Base-by-base conservation (phyloP, 1,140 invertebrate species). In the Drosophila navojoa region DNA sequence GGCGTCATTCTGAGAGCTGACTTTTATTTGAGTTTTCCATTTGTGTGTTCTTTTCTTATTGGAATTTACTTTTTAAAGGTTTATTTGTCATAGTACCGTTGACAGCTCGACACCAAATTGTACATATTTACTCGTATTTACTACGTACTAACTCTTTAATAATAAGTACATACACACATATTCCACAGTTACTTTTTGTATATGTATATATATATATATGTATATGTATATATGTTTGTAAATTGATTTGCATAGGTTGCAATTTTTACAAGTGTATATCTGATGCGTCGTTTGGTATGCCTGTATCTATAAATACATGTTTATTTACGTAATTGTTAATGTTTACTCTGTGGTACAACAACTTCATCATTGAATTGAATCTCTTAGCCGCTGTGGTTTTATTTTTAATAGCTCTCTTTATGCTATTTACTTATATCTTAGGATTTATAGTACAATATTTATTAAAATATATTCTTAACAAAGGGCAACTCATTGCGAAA, bases 261-360 rank as follows among this genome's bases (percentile, higher is more conserved):
- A 68, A 63, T 77, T 79, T 63, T 74, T 79, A 73, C 68, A 79
- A 55, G 54, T 86, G 40, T 66, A 52, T 76, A 57, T 55, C 52
- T 81, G 38, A 53, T 29, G 47, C 54, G 35, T 50, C 45, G 59
- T 71, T 79, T 79, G 82, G 82, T 87, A 87, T 87, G 79, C 73
- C 84, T 80, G 71, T 89, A 80, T 89, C 74, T 84, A 89, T 89
- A 89, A 84, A 89, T 89, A 89, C 87, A 73, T 81, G 66, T 70
- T 32, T 70, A 55, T 58, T 63, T 58, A 58, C 53, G 59, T 62
- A 54, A 57, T 55, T 69, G 32, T 58, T 58, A 13, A 15, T 29
- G 27, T 35, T 29, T 59, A 42, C 22, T 68, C 13, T 72, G 53
- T 72, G 38, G 55, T 72, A 72, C 71, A 61, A 73, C 22, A 69